Evolutionary conservation across 1,140 invertebrate species (phyloP), one percentile per base, ranked within the genome.

Genomic region (Drosophila parabipectinata): DNA sequence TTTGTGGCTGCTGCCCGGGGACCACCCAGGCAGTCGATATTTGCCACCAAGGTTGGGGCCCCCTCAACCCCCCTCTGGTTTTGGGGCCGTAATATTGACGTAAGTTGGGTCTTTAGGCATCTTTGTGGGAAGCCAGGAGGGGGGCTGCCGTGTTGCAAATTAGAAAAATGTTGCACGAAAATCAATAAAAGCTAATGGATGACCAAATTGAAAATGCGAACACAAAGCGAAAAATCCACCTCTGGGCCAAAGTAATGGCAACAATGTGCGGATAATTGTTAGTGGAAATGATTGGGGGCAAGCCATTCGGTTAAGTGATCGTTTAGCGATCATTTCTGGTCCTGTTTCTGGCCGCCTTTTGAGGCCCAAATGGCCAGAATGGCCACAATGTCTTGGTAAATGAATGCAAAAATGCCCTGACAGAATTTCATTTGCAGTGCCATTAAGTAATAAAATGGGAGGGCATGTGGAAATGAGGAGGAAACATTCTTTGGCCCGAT

Each of bases 81-180:
- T 41, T 41, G 24, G 24, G n/a, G 26, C 30, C 45, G 37, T n/a
- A 28, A 21, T 21, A 21, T 59, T 44, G n/a, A 26, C 57, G 9
- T 18, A 21, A 44, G 26, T 41, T 48, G 48, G n/a, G 28, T n/a
- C 21, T 21, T 21, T 21, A 3, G 21, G 21, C 21, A 3, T 21
- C 21, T 21, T 21, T 21, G 18, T 21, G 21, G 21, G 21, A 21
- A 21, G 21, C 21, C 21, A 18, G 4, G 12, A 4, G 10, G 6
- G 14, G 41, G 41, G 39, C 3, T 2, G 14, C 34, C 48, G 59
- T 71, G 56, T 76, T 83, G 79, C 79, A 83, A 83, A 83, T 83
- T 83, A 83, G 79, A 83, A 83, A 79, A 79, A 83, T 83, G 75
- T 83, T 83, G 79, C 75, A 66, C 72, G 76, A 84, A 84, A 76